phyloP scores from a whole-genome alignment of 1,140 invertebrate genomes.

The Drosophila tsacasi region DNA sequence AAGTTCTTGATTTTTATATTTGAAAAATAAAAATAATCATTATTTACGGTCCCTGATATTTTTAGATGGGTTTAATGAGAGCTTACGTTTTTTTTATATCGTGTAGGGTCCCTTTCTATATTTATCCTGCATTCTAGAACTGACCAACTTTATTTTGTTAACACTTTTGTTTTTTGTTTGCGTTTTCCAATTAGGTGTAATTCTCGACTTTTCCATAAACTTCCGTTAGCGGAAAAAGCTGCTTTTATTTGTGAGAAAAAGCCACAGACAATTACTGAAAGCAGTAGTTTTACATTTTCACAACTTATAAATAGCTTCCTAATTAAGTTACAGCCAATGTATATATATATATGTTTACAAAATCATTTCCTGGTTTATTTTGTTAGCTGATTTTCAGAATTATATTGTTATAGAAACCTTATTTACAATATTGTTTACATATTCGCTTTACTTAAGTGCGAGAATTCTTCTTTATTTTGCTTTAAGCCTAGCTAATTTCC shows the following conservation, averaged over 20 bases:
- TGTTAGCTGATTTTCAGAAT: background rate
- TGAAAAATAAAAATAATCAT: too few species aligned
- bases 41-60: too few species aligned
- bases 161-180: background rate
- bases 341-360: background rate
- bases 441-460: background rate
- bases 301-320: background rate
- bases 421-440: background rate
- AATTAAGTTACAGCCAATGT: background rate
- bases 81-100: background rate
- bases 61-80: background rate
- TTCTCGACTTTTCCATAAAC: background rate
- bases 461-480: background rate
- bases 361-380: too few species aligned
- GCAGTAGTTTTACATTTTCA: background rate
- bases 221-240: background rate
- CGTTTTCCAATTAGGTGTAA: background rate
- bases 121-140: background rate
- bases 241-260: background rate
- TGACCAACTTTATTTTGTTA: background rate
- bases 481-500: constrained; percentile 3
- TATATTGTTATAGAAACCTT: background rate
- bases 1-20: too few species aligned
- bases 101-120: background rate
- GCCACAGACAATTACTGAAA: background rate